These are phyloP conservation scores for Lomographa bimaculata DNA, from an alignment of 2,888 invertebrate genomes.

Conservation along the genomic window DNA sequence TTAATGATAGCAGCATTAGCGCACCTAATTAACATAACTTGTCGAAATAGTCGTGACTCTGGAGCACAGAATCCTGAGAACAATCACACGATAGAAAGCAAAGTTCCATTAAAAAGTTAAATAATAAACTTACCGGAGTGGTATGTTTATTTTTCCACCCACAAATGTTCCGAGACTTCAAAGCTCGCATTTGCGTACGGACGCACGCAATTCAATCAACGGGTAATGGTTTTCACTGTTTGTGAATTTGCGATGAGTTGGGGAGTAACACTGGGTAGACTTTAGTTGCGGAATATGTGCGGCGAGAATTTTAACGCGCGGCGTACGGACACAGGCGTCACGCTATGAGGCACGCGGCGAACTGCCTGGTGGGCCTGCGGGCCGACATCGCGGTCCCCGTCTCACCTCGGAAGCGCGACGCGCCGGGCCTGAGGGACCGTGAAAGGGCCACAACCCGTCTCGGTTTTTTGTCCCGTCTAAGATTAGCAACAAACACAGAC, in stretches of 20 bases:
- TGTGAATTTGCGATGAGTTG: conserved; percentile 19
- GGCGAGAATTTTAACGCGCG: conserved; percentile 13
- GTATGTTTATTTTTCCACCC: conserved; percentile 73
- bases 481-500: conserved; percentile 66
- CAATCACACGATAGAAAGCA: conserved; percentile 37
- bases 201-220: conserved; percentile 54
- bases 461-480: conserved; percentile 73
- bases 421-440: conserved; percentile 60
- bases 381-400: conserved; percentile 14
- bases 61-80: conserved; percentile 36
- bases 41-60: conserved; percentile 26
- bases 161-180: conserved; percentile 59
- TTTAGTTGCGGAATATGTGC: conserved; percentile 24
- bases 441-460: conserved; percentile 68
- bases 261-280: conserved; percentile 22
- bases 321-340: conserved; percentile 49
- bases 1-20: conserved; percentile 33
- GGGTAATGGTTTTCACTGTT: conserved; percentile 36
- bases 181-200: conserved; percentile 63
- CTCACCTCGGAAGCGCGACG: conserved; percentile 30
- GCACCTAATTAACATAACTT: conserved; percentile 36
- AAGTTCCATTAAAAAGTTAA: conserved; percentile 35
- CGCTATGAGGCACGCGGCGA: conserved; percentile 59
- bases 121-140: conserved; percentile 72
- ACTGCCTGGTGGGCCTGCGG: conserved; percentile 52